These are phyloP conservation scores for Myathropa florea DNA, from an alignment of 2,888 invertebrate genomes.

Conservation along the genomic window DNA sequence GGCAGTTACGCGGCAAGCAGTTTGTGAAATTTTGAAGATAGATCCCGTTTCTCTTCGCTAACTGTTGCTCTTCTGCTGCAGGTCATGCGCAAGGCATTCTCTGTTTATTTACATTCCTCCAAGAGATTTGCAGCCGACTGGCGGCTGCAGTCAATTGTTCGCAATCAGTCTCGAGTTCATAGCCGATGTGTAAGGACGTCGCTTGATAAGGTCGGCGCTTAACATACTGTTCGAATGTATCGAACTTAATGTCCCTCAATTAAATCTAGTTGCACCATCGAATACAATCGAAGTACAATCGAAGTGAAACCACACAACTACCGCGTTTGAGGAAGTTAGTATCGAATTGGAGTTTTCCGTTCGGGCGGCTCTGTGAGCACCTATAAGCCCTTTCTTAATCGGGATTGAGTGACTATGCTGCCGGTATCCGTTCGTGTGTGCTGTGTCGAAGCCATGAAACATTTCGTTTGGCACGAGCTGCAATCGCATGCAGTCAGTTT, in stretches of 20 bases:
- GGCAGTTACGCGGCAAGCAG: not conserved
- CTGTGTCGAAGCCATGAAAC: constrained; percentile 16
- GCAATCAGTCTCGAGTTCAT: constrained; percentile 38
- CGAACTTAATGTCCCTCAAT: not conserved
- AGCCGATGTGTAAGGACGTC: constrained; percentile 19
- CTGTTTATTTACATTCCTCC: constrained; percentile 19
- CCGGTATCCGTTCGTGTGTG: constrained; percentile 31
- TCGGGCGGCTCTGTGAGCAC: not conserved
- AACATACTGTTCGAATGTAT: not conserved
- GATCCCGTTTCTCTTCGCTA: constrained; percentile 1
- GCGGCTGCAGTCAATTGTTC: not conserved
- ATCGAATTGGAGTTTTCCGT: constrained; percentile 42
- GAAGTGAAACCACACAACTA: constrained; percentile 63
- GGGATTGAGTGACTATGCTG: constrained; percentile 37
- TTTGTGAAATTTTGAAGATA: not conserved
- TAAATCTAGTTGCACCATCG: not conserved
- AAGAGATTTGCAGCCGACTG: constrained; percentile 1
- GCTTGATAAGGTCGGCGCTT: not conserved
- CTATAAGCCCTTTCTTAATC: constrained; percentile 31
- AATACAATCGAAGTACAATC: constrained; percentile 25
- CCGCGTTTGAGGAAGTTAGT: constrained; percentile 45
- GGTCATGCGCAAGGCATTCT: constrained; percentile 36
- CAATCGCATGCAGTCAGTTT: constrained; percentile 19
- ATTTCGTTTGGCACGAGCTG: constrained; percentile 22
- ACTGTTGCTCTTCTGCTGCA: constrained; percentile 47